Conservation (phyloP, 1,140 invertebrate genomes). For the Subanguina moxae region DNA sequence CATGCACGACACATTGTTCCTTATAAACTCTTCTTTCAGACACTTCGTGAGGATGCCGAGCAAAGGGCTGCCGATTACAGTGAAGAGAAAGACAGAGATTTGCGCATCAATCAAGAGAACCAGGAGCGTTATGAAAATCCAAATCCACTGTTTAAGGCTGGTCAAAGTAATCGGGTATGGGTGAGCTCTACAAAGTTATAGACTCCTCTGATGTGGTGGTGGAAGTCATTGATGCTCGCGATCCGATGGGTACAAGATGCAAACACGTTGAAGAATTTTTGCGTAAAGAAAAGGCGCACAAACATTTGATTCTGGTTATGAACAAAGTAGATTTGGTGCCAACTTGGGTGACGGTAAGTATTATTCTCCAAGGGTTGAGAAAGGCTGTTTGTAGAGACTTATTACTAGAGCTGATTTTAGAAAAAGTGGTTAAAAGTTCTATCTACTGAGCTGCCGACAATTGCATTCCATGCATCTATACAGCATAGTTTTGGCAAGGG, state of each 20-base stretch:
- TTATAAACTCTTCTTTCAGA: constrained; percentile 55
- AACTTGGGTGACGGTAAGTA: constrained; percentile 80
- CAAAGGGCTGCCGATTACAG: constrained; percentile 71
- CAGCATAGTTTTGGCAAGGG: constrained; percentile 98
- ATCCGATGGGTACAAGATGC: constrained; percentile 79
- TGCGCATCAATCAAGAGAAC: constrained; percentile 64
- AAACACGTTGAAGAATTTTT: constrained; percentile 84
- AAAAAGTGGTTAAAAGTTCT: constrained; percentile 83
- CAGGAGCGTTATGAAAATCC: constrained; percentile 54
- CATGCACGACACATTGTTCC: constrained; percentile 12
- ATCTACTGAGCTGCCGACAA: constrained; percentile 87
- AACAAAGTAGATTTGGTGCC: constrained; percentile 91
- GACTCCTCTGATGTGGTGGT: constrained; percentile 96
- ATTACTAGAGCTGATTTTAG: constrained; percentile 48
- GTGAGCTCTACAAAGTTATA: constrained; percentile 93
- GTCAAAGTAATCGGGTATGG: constrained; percentile 95
- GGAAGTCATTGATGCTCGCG: constrained; percentile 66
- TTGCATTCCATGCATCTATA: constrained; percentile 95
- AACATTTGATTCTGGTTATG: constrained; percentile 86
- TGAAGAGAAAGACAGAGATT: constrained; percentile 73
- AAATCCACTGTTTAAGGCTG: constrained; percentile 66
- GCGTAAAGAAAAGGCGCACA: constrained; percentile 83
- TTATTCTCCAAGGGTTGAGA: not conserved
- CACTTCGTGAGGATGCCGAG: constrained; percentile 70
- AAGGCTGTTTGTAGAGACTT: not conserved